phyloP scores from a whole-genome alignment of 2,888 invertebrate species.

The Agonopterix arenella region DNA sequence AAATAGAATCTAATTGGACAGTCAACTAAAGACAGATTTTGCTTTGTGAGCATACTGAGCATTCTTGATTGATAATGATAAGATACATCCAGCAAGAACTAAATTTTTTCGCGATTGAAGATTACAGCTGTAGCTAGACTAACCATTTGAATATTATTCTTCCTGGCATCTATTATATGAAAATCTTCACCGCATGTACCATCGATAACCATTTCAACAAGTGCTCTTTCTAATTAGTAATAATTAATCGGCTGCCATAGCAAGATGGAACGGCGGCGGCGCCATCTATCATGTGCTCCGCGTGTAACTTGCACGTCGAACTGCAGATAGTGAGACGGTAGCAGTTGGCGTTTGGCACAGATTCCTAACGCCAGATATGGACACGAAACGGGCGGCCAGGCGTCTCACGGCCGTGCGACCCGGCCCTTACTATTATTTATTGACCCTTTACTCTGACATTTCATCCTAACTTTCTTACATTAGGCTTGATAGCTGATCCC shows the following conservation, averaged over 20 bases:
- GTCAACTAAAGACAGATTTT: no score
- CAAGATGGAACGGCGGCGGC: background rate
- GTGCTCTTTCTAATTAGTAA: background rate
- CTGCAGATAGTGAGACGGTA: constrained; percentile 19
- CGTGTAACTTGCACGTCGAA: background rate
- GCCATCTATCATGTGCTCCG: background rate
- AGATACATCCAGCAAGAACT: no score
- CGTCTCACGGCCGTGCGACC: constrained; percentile 50
- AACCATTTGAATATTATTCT: no score
- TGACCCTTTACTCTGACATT: constrained; percentile 48
- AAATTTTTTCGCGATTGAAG: no score
- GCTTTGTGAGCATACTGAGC: no score
- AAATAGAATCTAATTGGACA: no score
- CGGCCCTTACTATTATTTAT: constrained; percentile 41
- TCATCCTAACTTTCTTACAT: constrained; percentile 36
- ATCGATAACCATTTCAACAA: background rate
- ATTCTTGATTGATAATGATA: no score
- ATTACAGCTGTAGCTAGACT: no score
- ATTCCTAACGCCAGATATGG: constrained; percentile 66
- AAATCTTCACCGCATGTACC: no score
- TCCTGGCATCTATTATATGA: no score
- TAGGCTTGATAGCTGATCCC: background rate
- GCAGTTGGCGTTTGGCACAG: constrained; percentile 65
- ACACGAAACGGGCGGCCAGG: constrained; percentile 40
- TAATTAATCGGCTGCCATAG: background rate